Evolutionary conservation across 1,140 invertebrate genomes (phyloP), one percentile per base, ranked within the genome.

Genomic region (Limonius californicus): DNA sequence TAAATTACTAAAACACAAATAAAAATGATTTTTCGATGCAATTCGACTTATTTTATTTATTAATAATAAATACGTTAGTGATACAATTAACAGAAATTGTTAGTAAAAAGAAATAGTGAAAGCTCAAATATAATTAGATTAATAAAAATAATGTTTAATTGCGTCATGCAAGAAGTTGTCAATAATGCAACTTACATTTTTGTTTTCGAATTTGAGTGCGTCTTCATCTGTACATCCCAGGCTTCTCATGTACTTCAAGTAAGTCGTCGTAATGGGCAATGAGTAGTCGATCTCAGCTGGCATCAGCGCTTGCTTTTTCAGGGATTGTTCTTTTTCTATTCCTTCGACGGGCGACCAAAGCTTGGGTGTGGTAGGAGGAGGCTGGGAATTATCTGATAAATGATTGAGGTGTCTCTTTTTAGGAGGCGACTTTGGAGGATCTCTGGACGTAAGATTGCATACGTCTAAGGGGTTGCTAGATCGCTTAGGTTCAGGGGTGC

Each of bases 261-360:
- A 92, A 1, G 90, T 89, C 11, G 90, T 91, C 1, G 91, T 92
- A 65, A 94, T 92, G 9, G 91, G 90, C 63, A 92, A 83, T 69
- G 87, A 87, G 74, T 89, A 92, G 76, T 91, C 89, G 39, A 90
- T 85, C 70, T 83, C 79, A 64, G 81, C 79, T 66, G 71, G 69
- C 77, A 79, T 15, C 68, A 76, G 11, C 20, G 30, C 20, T 54
- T 35, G 54, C 42, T 45, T 57, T 74, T 77, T 3, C 67, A 47
- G 19, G 18, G 23, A 32, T 59, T 61, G 54, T 42, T 59, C 59
- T 56, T 54, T 45, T 63, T 63, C 53, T 60, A 57, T 30, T 19
- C 32, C 27, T 70, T 4, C 74, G 73, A 68, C 47, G 20, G 61
- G 63, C 30, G 66, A 57, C 35, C 67, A 58, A 21, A 64, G 62